Evolutionary conservation across 2,888 invertebrate species (phyloP), one percentile per base, ranked within the genome.

Genomic region (Nephrocerus scutellatus): DNA sequence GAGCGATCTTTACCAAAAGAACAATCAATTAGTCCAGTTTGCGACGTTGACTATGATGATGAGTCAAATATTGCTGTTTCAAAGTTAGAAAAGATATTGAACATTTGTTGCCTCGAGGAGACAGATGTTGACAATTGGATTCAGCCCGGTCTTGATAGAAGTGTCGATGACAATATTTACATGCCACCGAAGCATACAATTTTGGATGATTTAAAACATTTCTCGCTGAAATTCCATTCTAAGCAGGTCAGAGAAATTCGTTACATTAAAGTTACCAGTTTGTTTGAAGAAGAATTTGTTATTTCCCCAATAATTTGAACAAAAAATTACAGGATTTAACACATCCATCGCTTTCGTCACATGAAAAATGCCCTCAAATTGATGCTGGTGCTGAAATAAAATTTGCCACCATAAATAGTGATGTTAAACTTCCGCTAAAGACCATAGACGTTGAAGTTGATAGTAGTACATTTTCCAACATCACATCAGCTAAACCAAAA

Each of bases 81-180:
- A 22, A 39, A 39, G 38, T 28, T 47, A 19, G 39, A 35, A 16
- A 45, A 29, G 29, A 15, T 42, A 13, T 28, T 44, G 20, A 41
- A 45, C 30, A 32, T 38, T 6, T 39, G 39, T 14, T 31, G 37
- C 20, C 10, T 36, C 7, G 52, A 55, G 26, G 49, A 47, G 2
- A 47, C 41, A 12, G 47, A 39, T 10, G 38, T 39, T 14, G 40
- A 52, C 13, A 61, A 60, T 22, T 66, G 66, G 65, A 66, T 67
- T 26, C 57, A 59, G 37, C 67, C 67, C 1, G 66, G 63, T 9
- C 55, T 53, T 18, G 51, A 50, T 3, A 53, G 56, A 4, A 60
- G 59, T 38, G 49, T 51, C 6, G 63, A 62, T 36, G 62, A 63
- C n/a, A 52, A 55, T 13, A 59, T 61, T 29, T 46, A 57, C 4